These are phyloP conservation scores for Spatula versicolor DNA, from an alignment of 2,797 vertebrate genomes.

Conservation along the genomic window DNA sequence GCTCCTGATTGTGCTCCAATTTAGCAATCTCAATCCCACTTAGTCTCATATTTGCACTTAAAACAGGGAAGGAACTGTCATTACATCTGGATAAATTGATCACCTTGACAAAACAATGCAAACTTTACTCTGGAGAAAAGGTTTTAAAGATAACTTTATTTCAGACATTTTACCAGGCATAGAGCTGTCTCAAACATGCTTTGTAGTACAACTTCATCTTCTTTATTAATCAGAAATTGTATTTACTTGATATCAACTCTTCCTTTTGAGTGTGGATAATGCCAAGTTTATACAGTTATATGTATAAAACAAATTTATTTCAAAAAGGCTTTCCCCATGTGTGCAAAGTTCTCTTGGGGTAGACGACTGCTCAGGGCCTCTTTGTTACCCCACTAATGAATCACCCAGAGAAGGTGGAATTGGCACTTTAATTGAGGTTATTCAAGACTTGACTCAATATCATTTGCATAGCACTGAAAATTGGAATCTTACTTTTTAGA, in stretches of 20 bases:
- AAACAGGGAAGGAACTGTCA: constrained; percentile 43
- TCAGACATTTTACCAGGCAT: constrained; percentile 55
- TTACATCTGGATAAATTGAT: constrained; percentile 46
- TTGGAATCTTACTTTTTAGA: not conserved
- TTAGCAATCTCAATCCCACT: constrained; percentile 15
- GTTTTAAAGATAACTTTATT: constrained; percentile 43
- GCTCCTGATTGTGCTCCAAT: not conserved
- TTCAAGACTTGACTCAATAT: constrained; percentile 7
- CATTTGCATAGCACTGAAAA: constrained; percentile 29
- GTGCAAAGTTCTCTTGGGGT: not conserved
- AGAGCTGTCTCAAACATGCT: constrained; percentile 30
- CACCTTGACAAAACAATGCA: constrained; percentile 52
- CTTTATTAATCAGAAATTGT: constrained; percentile 55
- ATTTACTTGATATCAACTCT: constrained; percentile 51
- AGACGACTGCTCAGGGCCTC: not conserved
- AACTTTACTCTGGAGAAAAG: constrained; percentile 30
- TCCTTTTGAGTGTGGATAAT: constrained; percentile 23
- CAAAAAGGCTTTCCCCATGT: not conserved
- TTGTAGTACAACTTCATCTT: constrained; percentile 61
- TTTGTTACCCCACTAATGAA: constrained; percentile 43
- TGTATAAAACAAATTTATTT: constrained; percentile 42
- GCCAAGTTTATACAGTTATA: constrained; percentile 11
- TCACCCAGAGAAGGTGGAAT: constrained; percentile 21
- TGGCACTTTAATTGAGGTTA: constrained; percentile 18
- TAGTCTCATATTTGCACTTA: constrained; percentile 51